phyloP scores from a whole-genome alignment of 2,888 invertebrate genomes.

The Cryptosula pallasiana region DNA sequence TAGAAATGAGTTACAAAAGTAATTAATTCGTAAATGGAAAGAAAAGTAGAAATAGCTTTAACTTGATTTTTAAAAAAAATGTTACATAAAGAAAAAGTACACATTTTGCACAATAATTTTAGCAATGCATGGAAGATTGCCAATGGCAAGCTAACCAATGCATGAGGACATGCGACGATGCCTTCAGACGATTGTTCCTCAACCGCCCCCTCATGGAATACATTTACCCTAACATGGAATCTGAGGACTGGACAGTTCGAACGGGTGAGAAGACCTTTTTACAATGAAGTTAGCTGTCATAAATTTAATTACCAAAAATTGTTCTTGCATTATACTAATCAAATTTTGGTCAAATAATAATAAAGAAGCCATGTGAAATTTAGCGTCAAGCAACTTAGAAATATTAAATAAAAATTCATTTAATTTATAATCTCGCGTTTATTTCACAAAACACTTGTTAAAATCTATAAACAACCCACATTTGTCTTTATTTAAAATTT shows the following conservation, averaged over 20 bases:
- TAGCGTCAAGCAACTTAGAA: too few species aligned
- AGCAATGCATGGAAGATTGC: slow-evolving; percentile 7
- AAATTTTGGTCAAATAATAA: too few species aligned
- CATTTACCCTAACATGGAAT: slow-evolving; percentile 4
- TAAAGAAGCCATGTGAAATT: too few species aligned
- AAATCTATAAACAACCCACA: too few species aligned
- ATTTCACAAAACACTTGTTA: too few species aligned
- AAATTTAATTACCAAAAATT: too few species aligned
- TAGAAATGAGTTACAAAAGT: background rate
- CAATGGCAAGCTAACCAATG: background rate
- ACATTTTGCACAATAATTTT: background rate
- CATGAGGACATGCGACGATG: slow-evolving; percentile 1
- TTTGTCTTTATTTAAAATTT: too few species aligned
- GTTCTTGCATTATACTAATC: too few species aligned
- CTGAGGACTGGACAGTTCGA: slow-evolving; percentile 19
- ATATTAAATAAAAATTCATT: too few species aligned
- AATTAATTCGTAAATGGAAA: background rate
- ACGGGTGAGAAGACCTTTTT: background rate
- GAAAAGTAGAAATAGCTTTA: background rate
- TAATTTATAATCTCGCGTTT: too few species aligned
- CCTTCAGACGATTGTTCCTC: slow-evolving; percentile 3
- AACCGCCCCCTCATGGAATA: slow-evolving; percentile 4
- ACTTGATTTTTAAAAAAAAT: background rate
- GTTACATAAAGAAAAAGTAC: background rate
- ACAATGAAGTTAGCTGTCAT: too few species aligned